phyloP scores from a whole-genome alignment of 2,888 invertebrate genomes.

The Drosophila trichaetosa region DNA sequence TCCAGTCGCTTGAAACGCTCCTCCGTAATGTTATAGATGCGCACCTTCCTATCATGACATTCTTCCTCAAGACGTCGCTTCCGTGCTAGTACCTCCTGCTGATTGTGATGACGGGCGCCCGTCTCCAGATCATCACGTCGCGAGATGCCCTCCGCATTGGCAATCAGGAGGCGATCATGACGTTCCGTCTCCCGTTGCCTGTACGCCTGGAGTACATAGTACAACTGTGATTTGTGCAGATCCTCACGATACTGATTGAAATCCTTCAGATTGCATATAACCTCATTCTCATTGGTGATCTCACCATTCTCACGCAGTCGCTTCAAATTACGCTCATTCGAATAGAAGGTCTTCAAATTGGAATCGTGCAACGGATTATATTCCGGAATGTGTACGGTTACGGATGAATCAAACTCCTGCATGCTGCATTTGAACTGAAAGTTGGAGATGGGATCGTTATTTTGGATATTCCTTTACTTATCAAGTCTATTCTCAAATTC shows the following conservation, averaged over 20 bases:
- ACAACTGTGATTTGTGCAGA: conserved; percentile 87
- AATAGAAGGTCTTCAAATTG: conserved; percentile 86
- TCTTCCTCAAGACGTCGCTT: conserved; percentile 66
- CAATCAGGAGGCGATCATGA: conserved; percentile 76
- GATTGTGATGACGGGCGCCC: conserved; percentile 59
- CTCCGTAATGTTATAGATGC: conserved; percentile 57
- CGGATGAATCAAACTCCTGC: conserved; percentile 81
- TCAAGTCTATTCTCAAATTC: not conserved
- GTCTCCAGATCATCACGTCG: conserved; percentile 71
- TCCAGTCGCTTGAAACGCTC: conserved; percentile 70
- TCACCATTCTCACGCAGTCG: conserved; percentile 86
- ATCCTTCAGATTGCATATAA: conserved; percentile 88
- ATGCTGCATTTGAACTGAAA: conserved; percentile 72
- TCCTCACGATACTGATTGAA: conserved; percentile 88
- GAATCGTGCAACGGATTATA: conserved; percentile 88
- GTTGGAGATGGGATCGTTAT: not conserved
- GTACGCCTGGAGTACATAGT: conserved; percentile 85
- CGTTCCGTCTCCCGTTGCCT: conserved; percentile 76
- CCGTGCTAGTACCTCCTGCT: conserved; percentile 66
- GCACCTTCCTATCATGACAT: conserved; percentile 57
- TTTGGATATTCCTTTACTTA: not conserved
- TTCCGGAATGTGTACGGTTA: conserved; percentile 81
- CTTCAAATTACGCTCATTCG: conserved; percentile 83
- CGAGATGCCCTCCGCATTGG: conserved; percentile 82
- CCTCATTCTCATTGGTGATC: conserved; percentile 87